These are phyloP conservation scores for Tragopan temminckii DNA, from an alignment of 2,797 vertebrate genomes.

Conservation along the genomic window DNA sequence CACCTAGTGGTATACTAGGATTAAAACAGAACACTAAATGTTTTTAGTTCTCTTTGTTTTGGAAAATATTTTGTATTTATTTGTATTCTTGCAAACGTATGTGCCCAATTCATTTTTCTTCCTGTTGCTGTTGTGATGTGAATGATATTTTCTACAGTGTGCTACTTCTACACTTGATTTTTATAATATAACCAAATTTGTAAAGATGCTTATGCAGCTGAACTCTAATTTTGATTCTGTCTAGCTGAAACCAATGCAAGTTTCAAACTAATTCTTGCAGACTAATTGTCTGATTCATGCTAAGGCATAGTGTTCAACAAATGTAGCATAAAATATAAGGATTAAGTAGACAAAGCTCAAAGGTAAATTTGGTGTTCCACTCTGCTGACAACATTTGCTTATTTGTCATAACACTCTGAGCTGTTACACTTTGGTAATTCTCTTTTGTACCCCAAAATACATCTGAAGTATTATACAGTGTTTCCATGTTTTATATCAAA, in stretches of 20 bases:
- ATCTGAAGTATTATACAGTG: not conserved
- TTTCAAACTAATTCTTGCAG: not conserved
- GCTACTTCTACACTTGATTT: not conserved
- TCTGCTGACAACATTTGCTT: not conserved
- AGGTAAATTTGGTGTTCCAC: not conserved
- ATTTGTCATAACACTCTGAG: constrained; percentile 26
- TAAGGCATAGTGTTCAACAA: not conserved
- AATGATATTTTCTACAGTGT: not conserved
- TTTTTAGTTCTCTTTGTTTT: not conserved
- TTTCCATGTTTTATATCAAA: not conserved
- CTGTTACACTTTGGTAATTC: constrained; percentile 9
- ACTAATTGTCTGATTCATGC: not conserved
- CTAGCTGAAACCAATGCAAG: not conserved
- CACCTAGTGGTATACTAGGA: not conserved
- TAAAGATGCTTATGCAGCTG: not conserved
- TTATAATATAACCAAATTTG: not conserved
- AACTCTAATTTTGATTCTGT: not conserved
- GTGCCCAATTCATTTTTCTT: not conserved
- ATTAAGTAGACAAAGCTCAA: constrained; percentile 41
- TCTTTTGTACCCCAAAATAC: not conserved
- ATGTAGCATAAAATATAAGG: constrained; percentile 14
- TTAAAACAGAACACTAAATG: not conserved
- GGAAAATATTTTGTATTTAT: not conserved
- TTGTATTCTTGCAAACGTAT: not conserved
- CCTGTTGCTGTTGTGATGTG: not conserved